Conservation (phyloP, 2,888 invertebrate genomes). For the Enchytraeus crypticus region DNA sequence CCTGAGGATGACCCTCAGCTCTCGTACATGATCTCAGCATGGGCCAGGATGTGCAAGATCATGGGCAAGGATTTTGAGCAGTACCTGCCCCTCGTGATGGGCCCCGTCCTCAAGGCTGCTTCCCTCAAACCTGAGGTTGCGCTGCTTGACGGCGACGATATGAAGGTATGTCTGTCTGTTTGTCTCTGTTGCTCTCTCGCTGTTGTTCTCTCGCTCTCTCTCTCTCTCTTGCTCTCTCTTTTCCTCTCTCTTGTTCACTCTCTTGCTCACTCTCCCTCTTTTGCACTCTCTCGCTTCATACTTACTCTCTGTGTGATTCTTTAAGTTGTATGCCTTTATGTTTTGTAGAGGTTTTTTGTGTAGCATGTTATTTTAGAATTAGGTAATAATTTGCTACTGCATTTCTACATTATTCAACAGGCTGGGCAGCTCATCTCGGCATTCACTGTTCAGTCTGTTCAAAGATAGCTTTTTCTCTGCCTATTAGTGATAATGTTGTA, state of each 20-base stretch:
- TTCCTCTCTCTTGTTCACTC: no score
- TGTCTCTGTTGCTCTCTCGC: no score
- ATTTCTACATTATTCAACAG: no score
- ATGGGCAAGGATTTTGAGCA: constrained; percentile 76
- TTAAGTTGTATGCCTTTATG: neutral
- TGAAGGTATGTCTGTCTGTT: neutral
- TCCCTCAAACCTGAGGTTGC: constrained; percentile 88
- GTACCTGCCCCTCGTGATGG: constrained; percentile 89
- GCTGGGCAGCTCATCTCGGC: no score
- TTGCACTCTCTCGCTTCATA: no score
- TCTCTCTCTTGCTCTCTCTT: no score
- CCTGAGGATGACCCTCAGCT: constrained; percentile 91
- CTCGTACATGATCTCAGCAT: constrained; percentile 93
- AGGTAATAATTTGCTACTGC: no score
- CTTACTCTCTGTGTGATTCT: neutral
- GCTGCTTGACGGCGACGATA: constrained; percentile 64
- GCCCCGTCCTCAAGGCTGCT: constrained; percentile 81
- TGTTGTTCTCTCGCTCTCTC: no score
- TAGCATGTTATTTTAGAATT: neutral
- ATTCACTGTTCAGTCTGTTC: no score
- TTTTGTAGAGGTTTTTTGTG: neutral
- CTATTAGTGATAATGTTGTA: no score
- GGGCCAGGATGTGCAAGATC: constrained; percentile 97
- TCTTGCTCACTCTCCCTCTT: no score
- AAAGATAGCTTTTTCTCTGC: no score